These are phyloP conservation scores for Alviniconcha strummeri DNA, from an alignment of 2,888 invertebrate genomes.

Conservation along the genomic window DNA sequence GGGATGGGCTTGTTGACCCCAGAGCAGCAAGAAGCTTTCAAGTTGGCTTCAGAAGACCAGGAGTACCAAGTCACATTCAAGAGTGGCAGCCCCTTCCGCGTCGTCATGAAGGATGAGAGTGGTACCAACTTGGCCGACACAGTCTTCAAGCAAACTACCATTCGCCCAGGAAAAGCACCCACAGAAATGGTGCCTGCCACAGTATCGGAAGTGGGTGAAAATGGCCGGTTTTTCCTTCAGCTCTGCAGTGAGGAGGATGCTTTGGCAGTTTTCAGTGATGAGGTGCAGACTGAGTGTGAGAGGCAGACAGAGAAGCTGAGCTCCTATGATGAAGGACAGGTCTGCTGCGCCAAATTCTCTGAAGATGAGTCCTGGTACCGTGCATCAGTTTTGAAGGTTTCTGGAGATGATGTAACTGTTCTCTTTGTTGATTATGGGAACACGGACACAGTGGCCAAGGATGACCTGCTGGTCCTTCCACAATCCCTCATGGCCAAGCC, in stretches of 20 bases:
- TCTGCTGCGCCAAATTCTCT: slow-evolving; percentile 79
- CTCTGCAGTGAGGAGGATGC: slow-evolving; percentile 75
- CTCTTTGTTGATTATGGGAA: slow-evolving; percentile 80
- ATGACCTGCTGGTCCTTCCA: slow-evolving; percentile 29
- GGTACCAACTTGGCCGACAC: slow-evolving; percentile 21
- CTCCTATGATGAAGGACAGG: slow-evolving; percentile 73
- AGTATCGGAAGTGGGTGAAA: slow-evolving; percentile 37
- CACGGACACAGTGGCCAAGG: slow-evolving; percentile 54
- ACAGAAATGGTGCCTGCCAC: slow-evolving; percentile 31
- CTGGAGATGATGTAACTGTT: slow-evolving; percentile 75
- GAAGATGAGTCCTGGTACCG: slow-evolving; percentile 83
- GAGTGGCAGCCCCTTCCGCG: not conserved
- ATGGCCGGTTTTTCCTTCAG: slow-evolving; percentile 79
- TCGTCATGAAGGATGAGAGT: slow-evolving; percentile 6
- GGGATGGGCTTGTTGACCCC: slow-evolving; percentile 44
- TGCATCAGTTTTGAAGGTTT: slow-evolving; percentile 76
- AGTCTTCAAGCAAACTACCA: slow-evolving; percentile 7
- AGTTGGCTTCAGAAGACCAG: not conserved
- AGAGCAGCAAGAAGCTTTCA: slow-evolving; percentile 32
- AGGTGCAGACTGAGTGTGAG: slow-evolving; percentile 73
- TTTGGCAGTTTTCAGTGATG: slow-evolving; percentile 73
- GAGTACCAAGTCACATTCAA: slow-evolving; percentile 1
- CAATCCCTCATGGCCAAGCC: slow-evolving; percentile 41
- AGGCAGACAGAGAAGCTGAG: slow-evolving; percentile 26
- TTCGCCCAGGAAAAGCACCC: slow-evolving; percentile 18